A percentile compares a stretch with the other conserved stretches of the same genome.
These are phyloP conservation scores for Ryuthela nishihirai DNA, from an alignment of 2,888 invertebrate species.

Conservation along the genomic window DNA sequence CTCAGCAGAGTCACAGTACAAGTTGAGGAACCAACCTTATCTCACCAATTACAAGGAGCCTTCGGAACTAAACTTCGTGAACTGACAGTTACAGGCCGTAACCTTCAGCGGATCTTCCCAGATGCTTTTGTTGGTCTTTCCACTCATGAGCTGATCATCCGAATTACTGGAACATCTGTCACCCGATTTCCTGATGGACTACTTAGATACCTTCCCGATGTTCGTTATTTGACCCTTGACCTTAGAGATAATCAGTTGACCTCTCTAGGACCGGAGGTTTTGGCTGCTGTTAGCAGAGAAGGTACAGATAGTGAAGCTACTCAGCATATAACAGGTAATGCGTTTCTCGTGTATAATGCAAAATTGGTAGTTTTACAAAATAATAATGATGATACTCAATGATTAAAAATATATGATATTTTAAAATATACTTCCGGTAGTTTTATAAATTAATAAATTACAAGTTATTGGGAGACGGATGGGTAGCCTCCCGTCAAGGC, in stretches of 20 bases:
- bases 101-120: conserved; percentile 66
- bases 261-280: conserved; percentile 73
- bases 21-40: conserved; percentile 68
- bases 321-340: conserved; percentile 38
- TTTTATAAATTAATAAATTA: no score
- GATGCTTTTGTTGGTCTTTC: conserved; percentile 62
- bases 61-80: conserved; percentile 74
- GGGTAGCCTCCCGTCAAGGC: no score
- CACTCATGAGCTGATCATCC: conserved; percentile 70
- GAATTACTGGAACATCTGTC: conserved; percentile 52
- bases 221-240: conserved; percentile 76
- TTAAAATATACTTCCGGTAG: no score
- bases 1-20: conserved; percentile 56
- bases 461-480: no score
- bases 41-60: conserved; percentile 69
- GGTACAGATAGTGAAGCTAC: conserved; percentile 19
- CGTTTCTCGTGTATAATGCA: no score
- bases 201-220: conserved; percentile 51
- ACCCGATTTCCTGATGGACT: conserved; percentile 41
- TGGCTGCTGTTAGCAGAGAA: conserved; percentile 65
- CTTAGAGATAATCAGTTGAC: conserved; percentile 75
- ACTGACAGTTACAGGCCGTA: conserved; percentile 72
- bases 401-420: no score
- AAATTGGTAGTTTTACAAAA: no score
- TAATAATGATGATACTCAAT: no score